Conservation (phyloP, 2,888 invertebrate genomes). For the Sympetrum striolatum region DNA sequence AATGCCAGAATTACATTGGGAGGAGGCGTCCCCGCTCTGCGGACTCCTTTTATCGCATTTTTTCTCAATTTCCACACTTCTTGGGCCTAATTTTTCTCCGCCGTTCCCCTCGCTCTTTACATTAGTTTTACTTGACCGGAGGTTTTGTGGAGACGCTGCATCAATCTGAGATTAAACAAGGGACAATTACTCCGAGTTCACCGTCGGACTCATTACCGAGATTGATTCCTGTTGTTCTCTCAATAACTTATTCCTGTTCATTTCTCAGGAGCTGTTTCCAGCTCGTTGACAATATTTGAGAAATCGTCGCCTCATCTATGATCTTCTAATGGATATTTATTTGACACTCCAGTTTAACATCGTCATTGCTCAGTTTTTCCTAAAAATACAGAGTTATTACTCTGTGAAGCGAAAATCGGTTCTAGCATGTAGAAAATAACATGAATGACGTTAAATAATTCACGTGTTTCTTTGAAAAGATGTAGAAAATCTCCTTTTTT, state of each 20-base stretch:
- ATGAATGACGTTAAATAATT: too few relatives aligned
- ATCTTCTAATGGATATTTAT: not conserved
- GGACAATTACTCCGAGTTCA: not conserved
- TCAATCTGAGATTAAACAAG: not conserved
- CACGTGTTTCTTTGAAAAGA: too few relatives aligned
- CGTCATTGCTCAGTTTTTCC: too few relatives aligned
- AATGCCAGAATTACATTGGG: slow-evolving; percentile 37
- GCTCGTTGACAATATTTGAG: too few relatives aligned
- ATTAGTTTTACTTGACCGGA: not conserved
- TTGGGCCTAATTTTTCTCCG: slow-evolving; percentile 26
- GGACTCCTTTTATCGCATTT: slow-evolving; percentile 11
- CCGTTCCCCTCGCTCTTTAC: not conserved
- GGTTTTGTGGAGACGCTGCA: not conserved
- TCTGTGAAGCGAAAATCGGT: too few relatives aligned
- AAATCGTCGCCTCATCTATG: too few relatives aligned
- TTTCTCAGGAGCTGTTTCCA: not conserved
- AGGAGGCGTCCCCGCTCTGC: not conserved
- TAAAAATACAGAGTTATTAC: too few relatives aligned
- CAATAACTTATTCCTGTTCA: not conserved
- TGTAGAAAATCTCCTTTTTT: too few relatives aligned
- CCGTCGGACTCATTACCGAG: not conserved
- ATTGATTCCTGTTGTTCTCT: not conserved
- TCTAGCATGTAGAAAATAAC: too few relatives aligned
- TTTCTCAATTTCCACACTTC: slow-evolving; percentile 40
- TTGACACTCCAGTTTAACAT: too few relatives aligned